Base-by-base conservation (phyloP, 2,797 vertebrate genomes). In the Scomberomorus guttatus region DNA sequence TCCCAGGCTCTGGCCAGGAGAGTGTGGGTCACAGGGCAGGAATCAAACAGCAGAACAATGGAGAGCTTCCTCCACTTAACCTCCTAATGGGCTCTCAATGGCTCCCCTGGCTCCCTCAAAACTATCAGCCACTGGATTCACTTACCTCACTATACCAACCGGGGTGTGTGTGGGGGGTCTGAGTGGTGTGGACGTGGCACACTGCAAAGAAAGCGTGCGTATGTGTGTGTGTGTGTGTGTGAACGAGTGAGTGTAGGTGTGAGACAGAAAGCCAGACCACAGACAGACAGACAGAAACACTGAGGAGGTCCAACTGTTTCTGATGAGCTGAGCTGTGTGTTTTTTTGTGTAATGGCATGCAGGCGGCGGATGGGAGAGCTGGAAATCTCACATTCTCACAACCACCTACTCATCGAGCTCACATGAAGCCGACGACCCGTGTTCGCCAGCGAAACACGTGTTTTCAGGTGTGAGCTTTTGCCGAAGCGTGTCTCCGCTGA, bases 81-180 rank as follows among this genome's bases (percentile, higher is more conserved):
- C 95, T 94, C 93, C 92, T 95, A 95, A 96, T 96, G 95, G 93
- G 90, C 87, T 92, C 91, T 91, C 90, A 95, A 95, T 94, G 93
- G 90, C 89, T 95, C 95, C 94, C 93, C 90, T 91, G 94, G 84
- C 93, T 94, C 94, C 85, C 75, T 87, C 85, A 84, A 90, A 93
- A 91, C 90, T 94, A 94, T 93, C 91, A 91, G 90, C 92, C 88
- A 90, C 90, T 90, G 92, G 94, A 94, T 95, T 94, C 91, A 87
- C 90, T 95, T 94, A 94, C 95, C 88, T 87, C 91, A 59, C 84
- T 77, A 62, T 86, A 75, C 77, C 81, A 83, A 52, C 78, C 62
- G 20, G 76, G 65, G 80, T 73, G 84, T 90, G 86, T 92, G 89
- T 90, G 92, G 86, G 87, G 84, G 89, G 91, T 93, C 88, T 88